Percentiles rank a stretch among this genome's conserved stretches.
Evolutionary conservation across 2,113 vertebrate genomes (phyloP).

Genomic region (Epinephelus fuscoguttatus): DNA sequence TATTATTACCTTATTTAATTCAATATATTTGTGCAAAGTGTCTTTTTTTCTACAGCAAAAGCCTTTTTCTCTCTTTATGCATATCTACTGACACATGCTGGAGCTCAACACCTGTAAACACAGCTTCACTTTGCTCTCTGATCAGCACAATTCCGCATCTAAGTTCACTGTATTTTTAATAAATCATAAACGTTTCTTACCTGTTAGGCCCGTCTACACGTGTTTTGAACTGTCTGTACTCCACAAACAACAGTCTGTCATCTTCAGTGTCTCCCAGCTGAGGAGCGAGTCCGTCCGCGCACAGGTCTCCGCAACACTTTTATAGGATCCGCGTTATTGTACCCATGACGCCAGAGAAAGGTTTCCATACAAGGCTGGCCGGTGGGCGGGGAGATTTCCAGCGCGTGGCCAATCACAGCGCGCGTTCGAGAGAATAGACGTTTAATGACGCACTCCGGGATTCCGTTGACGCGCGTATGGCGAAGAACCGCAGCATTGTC

Average conservation of each 20-base stretch:
- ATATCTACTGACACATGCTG: background rate
- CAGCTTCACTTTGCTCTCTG: too few relatives aligned
- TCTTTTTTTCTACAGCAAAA: background rate
- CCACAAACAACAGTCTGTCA: slow-evolving; percentile 51
- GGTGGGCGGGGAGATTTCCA: slow-evolving; percentile 89
- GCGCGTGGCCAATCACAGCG: slow-evolving; percentile 78
- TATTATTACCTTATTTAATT: background rate
- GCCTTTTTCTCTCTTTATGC: background rate
- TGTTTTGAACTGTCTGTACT: slow-evolving; percentile 49
- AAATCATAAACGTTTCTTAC: slow-evolving; percentile 57
- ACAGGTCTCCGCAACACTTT: slow-evolving; percentile 2
- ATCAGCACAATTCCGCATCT: background rate
- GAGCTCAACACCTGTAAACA: background rate
- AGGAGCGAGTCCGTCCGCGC: slow-evolving; percentile 26
- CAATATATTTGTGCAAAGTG: background rate
- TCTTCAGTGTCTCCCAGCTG: slow-evolving; percentile 45
- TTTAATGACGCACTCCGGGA: slow-evolving; percentile 93
- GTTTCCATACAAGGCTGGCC: slow-evolving; percentile 83
- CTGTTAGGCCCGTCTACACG: slow-evolving; percentile 41
- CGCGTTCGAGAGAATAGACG: slow-evolving; percentile 75
- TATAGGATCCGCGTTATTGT: slow-evolving; percentile 67
- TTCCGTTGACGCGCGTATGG: slow-evolving; percentile 94
- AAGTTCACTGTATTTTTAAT: background rate
- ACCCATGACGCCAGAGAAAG: slow-evolving; percentile 87
- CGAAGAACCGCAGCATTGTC: slow-evolving; percentile 67